Conservation (phyloP, 64 coral and sea anemone genomes). For the Hydrozoanthus tunicans region DNA sequence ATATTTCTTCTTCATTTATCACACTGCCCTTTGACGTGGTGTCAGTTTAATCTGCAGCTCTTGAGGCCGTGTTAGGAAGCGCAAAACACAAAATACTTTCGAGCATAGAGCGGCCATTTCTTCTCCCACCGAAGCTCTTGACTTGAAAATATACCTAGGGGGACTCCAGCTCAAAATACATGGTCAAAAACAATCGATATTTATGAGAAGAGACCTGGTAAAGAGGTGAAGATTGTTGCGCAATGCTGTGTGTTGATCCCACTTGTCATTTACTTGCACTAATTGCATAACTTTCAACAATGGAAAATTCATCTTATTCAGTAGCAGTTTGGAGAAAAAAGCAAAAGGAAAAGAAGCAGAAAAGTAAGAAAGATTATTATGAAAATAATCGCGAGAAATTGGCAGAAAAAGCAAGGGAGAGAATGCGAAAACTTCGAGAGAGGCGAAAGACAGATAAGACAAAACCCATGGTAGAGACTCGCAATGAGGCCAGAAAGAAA, state of each 20-base stretch:
- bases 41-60: not conserved
- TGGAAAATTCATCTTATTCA: constrained; percentile 8
- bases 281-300: not conserved
- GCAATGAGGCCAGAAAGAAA: constrained; percentile 1
- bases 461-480: not conserved
- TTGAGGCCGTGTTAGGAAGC: constrained; percentile 5
- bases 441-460: not conserved
- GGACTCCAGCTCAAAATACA: constrained; percentile 12
- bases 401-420: not conserved
- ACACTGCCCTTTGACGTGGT: constrained; percentile 8
- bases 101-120: not conserved
- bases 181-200: not conserved
- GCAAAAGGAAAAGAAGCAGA: not conserved
- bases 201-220: constrained; percentile 10
- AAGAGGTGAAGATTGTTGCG: constrained; percentile 1
- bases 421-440: not conserved
- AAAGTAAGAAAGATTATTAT: constrained; percentile 10
- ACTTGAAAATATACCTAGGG: constrained; percentile 12
- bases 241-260: not conserved
- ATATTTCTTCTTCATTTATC: constrained; percentile 6
- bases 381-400: not conserved
- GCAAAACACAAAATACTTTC: constrained; percentile 18
- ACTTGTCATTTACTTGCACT: not conserved
- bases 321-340: not conserved
- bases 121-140: not conserved